Conservation (phyloP, 2,888 invertebrate genomes). For the Adelognathus sp. region DNA sequence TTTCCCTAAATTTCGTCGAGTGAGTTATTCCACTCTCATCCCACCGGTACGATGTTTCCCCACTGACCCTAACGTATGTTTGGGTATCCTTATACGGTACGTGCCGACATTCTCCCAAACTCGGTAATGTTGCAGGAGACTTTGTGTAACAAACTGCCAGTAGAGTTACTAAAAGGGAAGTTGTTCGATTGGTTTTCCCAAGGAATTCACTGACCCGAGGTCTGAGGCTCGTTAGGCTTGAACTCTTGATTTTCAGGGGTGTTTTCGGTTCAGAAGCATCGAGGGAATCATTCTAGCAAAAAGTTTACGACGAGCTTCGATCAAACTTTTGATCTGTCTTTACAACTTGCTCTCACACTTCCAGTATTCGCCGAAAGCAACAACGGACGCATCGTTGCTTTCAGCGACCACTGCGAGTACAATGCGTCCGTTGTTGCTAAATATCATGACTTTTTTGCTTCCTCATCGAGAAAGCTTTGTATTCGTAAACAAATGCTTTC, state of each 20-base stretch:
- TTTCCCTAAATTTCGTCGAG: slow-evolving; percentile 14
- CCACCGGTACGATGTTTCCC: slow-evolving; percentile 8
- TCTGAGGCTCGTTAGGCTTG: background rate
- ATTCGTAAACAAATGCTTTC: too few species aligned
- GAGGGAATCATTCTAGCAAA: background rate
- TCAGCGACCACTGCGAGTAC: too few species aligned
- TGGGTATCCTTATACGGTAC: background rate
- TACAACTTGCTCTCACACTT: too few species aligned
- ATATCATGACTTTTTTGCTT: too few species aligned
- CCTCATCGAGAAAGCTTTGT: too few species aligned
- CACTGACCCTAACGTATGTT: background rate
- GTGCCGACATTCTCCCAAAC: background rate
- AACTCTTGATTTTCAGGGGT: background rate
- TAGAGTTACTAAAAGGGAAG: background rate
- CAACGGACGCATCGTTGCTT: too few species aligned
- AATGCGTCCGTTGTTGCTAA: too few species aligned
- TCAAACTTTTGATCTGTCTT: background rate
- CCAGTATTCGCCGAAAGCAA: too few species aligned
- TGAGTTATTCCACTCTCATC: background rate
- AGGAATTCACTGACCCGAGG: background rate
- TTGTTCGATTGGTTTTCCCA: background rate
- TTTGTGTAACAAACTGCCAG: background rate
- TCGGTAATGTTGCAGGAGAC: background rate
- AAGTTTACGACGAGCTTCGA: background rate
- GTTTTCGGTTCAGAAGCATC: background rate